A percentile compares a stretch with the other conserved stretches of the same genome.
These are phyloP conservation scores for Eilema depressum DNA, from an alignment of 2,888 invertebrate genomes.

Conservation along the genomic window DNA sequence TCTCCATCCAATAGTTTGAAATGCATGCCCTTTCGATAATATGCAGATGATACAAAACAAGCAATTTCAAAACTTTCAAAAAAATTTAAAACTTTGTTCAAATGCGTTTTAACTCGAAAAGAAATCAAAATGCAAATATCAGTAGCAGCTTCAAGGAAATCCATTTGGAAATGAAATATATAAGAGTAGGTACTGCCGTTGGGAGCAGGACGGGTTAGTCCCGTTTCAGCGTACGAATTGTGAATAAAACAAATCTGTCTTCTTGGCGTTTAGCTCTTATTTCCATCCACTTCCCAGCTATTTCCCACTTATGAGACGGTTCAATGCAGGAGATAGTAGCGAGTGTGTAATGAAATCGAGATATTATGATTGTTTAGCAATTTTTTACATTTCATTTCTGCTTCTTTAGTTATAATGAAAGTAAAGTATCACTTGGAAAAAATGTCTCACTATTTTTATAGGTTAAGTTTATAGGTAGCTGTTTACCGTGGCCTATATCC, in stretches of 20 bases:
- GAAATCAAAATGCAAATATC: constrained; percentile 12
- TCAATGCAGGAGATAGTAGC: constrained; percentile 43
- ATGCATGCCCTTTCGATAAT: no score
- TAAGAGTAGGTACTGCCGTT: constrained; percentile 6
- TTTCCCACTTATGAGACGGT: constrained; percentile 70
- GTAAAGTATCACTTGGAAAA: no score
- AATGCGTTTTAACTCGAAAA: not conserved
- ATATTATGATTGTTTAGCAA: no score
- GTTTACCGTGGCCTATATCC: no score
- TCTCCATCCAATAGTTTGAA: no score
- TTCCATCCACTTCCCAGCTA: constrained; percentile 80
- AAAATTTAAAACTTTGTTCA: no score
- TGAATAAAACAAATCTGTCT: constrained; percentile 84
- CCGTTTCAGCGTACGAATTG: constrained; percentile 51
- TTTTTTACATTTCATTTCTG: no score
- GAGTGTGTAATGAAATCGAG: not conserved
- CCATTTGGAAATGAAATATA: constrained; percentile 15
- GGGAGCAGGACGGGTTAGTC: constrained; percentile 15
- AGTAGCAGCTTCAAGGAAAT: constrained; percentile 11
- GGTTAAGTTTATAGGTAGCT: no score
- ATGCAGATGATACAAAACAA: no score
- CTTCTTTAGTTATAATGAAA: no score
- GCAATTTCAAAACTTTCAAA: no score
- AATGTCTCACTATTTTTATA: no score
- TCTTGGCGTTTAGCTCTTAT: constrained; percentile 81